Conservation (phyloP, 2,797 vertebrate genomes). For the Coracias cyanogaster region DNA sequence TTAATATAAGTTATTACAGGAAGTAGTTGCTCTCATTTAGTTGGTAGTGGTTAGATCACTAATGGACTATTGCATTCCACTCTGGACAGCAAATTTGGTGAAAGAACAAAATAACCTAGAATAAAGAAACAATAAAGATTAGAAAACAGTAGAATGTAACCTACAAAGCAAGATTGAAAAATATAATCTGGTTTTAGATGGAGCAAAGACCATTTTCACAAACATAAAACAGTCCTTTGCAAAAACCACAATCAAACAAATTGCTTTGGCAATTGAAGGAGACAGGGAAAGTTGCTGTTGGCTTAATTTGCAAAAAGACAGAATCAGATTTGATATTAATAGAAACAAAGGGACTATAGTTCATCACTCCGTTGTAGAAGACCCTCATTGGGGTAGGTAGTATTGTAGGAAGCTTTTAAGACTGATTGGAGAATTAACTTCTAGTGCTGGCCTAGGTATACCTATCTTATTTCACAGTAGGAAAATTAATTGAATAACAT, state of each 20-base stretch:
- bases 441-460: neutral
- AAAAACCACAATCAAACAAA: neutral
- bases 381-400: neutral
- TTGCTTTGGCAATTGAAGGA: neutral
- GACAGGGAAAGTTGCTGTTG: neutral
- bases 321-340: neutral
- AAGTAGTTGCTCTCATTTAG: constrained; percentile 1
- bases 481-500: constrained; percentile 5
- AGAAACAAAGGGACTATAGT: neutral
- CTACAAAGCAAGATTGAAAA: neutral
- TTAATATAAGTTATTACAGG: constrained; percentile 13
- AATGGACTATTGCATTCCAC: fast-evolving
- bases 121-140: neutral
- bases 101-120: neutral
- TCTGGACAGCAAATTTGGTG: neutral
- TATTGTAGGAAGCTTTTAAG: neutral
- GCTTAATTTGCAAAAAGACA: neutral
- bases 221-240: neutral
- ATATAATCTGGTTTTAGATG: neutral
- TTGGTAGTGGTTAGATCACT: neutral
- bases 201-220: neutral
- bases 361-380: neutral
- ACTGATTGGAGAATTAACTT: neutral
- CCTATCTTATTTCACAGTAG: neutral
- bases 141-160: neutral